Conservation (phyloP, 2,888 invertebrate species). For the Watsonalla cultraria region DNA sequence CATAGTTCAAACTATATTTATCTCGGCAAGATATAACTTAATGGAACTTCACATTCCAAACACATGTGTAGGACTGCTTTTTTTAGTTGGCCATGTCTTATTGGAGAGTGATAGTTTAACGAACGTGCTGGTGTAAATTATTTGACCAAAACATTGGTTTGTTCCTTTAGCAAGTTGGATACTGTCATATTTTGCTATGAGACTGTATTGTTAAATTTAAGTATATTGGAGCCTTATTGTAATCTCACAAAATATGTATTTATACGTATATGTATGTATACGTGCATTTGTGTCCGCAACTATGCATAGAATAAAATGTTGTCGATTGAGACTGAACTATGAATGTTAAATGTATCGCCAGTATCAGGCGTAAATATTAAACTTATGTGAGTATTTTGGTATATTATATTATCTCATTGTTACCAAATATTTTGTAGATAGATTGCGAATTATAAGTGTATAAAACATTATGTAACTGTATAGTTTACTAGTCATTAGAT, state of each 20-base stretch:
- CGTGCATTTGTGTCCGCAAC: slow-evolving; percentile 10
- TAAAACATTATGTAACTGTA: slow-evolving; percentile 49
- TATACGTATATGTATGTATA: slow-evolving; percentile 30
- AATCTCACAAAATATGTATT: slow-evolving; percentile 34
- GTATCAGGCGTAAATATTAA: slow-evolving; percentile 48
- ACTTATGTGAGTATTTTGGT: slow-evolving; percentile 66
- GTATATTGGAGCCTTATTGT: slow-evolving; percentile 46
- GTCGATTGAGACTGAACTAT: slow-evolving; percentile 68
- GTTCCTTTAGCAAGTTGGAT: slow-evolving; percentile 51
- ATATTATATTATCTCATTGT: slow-evolving; percentile 74
- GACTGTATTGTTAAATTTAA: slow-evolving; percentile 57
- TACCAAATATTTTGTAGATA: slow-evolving; percentile 77
- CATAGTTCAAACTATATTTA: slow-evolving; percentile 51
- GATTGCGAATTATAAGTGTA: slow-evolving; percentile 45
- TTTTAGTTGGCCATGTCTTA: slow-evolving; percentile 65
- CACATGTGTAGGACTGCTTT: slow-evolving; percentile 66
- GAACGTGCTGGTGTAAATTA: slow-evolving; percentile 42
- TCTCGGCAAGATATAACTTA: slow-evolving; percentile 63
- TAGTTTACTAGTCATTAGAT: slow-evolving; percentile 75
- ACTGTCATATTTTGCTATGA: slow-evolving; percentile 43
- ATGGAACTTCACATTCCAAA: slow-evolving; percentile 73
- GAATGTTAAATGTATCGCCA: slow-evolving; percentile 56
- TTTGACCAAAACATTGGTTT: slow-evolving; percentile 51
- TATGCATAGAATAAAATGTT: slow-evolving; percentile 23
- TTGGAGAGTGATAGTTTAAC: slow-evolving; percentile 55